phyloP scores from a whole-genome alignment of 23 tunicate genomes.

The Phallusia fumigata region DNA sequence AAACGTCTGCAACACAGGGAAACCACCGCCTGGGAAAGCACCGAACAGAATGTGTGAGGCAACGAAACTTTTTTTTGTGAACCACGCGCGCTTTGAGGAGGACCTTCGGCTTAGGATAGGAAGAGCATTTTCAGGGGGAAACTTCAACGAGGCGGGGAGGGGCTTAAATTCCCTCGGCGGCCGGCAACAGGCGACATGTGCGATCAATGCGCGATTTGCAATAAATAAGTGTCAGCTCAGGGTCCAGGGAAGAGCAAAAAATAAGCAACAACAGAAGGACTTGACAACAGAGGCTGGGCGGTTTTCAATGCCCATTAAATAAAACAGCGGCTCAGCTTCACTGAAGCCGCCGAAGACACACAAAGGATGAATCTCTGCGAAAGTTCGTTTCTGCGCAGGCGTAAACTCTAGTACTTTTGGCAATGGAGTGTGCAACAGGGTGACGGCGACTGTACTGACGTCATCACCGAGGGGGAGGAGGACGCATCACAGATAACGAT shows the following conservation, averaged over 20 bases:
- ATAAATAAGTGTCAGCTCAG: conserved; percentile 1
- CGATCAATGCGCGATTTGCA: neutral
- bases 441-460: neutral
- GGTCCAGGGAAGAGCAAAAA: conserved; percentile 5
- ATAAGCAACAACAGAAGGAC: neutral
- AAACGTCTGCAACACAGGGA: neutral
- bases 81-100: neutral
- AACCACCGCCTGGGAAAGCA: neutral
- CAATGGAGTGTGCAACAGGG: neutral
- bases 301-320: too few relatives aligned
- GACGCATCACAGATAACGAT: neutral
- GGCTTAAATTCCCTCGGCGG: too few relatives aligned
- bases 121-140: neutral
- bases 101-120: neutral
- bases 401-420: neutral
- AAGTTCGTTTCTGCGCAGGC: too few relatives aligned
- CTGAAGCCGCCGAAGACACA: neutral
- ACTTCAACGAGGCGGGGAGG: neutral
- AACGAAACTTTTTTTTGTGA: neutral
- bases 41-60: conserved; percentile 1
- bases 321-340: neutral
- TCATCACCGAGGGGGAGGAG: neutral
- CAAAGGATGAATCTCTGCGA: neutral
- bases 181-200: neutral
- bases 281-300: too few relatives aligned